A percentile compares a stretch with the other conserved stretches of the same genome.
phyloP scores from a whole-genome alignment of 2,113 vertebrate genomes.

The Abramis brama region DNA sequence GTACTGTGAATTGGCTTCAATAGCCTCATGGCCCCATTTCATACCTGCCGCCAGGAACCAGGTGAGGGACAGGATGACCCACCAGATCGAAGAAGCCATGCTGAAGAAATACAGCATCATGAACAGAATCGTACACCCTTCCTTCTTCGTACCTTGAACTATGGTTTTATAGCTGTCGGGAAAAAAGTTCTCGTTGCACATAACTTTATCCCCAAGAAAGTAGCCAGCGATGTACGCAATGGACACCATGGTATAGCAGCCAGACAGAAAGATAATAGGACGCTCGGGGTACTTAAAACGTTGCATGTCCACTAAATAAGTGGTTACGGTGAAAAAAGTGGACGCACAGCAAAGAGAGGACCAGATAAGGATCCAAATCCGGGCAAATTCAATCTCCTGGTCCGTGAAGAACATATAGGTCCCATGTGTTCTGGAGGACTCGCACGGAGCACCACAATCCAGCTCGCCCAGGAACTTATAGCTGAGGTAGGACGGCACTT shows the following conservation, averaged over 20 bases:
- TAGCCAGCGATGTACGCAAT: slow-evolving; percentile 97
- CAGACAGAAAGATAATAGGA: slow-evolving; percentile 95
- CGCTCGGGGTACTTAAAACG: slow-evolving; percentile 95
- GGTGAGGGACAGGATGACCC: slow-evolving; percentile 97
- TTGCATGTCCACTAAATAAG: slow-evolving; percentile 97
- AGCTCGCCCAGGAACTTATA: slow-evolving; percentile 91
- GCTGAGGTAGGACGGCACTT: slow-evolving; percentile 92
- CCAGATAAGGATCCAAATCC: slow-evolving; percentile 97
- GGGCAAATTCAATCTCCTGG: slow-evolving; percentile 92
- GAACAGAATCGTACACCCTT: slow-evolving; percentile 97
- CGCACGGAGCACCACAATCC: slow-evolving; percentile 93
- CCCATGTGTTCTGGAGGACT: slow-evolving; percentile 83
- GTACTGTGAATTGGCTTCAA: slow-evolving; percentile 97
- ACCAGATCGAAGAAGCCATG: slow-evolving; percentile 99
- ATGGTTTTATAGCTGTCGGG: slow-evolving; percentile 90
- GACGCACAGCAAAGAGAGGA: slow-evolving; percentile 93
- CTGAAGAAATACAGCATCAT: slow-evolving; percentile 99
- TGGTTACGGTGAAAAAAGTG: slow-evolving; percentile 95
- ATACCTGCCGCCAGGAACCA: slow-evolving; percentile 98
- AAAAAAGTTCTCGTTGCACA: slow-evolving; percentile 90
- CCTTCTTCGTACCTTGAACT: slow-evolving; percentile 96
- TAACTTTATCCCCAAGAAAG: slow-evolving; percentile 89
- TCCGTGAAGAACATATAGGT: slow-evolving; percentile 95
- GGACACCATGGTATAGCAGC: slow-evolving; percentile 98
- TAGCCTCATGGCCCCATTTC: slow-evolving; percentile 99